Evolutionary conservation across 1,140 invertebrate genomes (phyloP), one percentile per base, ranked within the genome.

Genomic region (Rhagoletis pomonella): DNA sequence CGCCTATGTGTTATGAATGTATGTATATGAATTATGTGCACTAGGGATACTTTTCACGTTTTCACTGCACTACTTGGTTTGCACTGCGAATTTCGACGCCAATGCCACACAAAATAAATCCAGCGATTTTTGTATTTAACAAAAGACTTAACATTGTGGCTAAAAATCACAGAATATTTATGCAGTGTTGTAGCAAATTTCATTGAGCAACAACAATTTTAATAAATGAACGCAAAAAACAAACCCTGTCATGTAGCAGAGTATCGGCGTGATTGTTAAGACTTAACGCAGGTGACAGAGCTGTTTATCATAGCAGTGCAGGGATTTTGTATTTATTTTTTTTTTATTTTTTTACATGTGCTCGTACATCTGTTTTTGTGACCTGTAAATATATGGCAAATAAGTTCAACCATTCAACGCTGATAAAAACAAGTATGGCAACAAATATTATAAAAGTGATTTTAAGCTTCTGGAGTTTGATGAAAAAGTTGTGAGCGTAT

Each of bases 61-160:
- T n/a, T n/a, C n/a, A n/a, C n/a, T n/a, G n/a, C n/a, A n/a, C n/a
- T n/a, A n/a, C n/a, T n/a, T n/a, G n/a, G n/a, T n/a, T 67, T 67
- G 29, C 39, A 29, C 19, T 3, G n/a, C 60, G 19, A 64, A 64
- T 64, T 64, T n/a, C 60, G 39, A 47, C 67, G 14, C 10, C 67
- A 73, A 17, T 73, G 42, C 39, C 67, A 73, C 67, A 42, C 67
- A 73, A 73, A 73, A 73, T 73, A 73, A 73, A 73, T 73, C 17
- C 39, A 73, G 67, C 67, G 67, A 73, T 73, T 73, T 73, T 81
- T 55, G 29, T 81, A 81, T 81, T 81, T 50, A 81, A 81, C 73
- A 81, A 81, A 81, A 81, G 73, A 81, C 47, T 81, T 81, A 81
- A 81, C 50, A 17, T 81, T 55, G 44, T n/a, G 73, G 73, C 73